These are phyloP conservation scores for Popillia japonica DNA, from an alignment of 1,140 invertebrate genomes.

Conservation along the genomic window DNA sequence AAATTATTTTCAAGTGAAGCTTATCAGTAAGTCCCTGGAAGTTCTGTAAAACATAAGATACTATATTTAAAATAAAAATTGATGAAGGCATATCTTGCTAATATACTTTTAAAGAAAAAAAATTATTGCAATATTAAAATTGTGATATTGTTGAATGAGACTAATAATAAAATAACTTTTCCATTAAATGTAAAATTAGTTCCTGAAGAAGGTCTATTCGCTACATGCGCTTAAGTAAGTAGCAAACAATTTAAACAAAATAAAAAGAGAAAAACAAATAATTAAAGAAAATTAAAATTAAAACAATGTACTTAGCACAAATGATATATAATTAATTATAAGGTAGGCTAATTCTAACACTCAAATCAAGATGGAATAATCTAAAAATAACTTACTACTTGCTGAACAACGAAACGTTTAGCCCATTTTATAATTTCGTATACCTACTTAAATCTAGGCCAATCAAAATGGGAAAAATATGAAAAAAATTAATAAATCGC, in stretches of 20 bases:
- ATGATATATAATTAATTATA: conserved; percentile 46
- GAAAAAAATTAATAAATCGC: not conserved
- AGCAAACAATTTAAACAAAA: conserved; percentile 38
- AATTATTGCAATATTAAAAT: conserved; percentile 61
- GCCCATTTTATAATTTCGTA: conserved; percentile 41
- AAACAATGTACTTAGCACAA: conserved; percentile 57
- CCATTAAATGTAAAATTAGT: conserved; percentile 58
- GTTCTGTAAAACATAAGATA: conserved; percentile 31
- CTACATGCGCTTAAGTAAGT: conserved; percentile 25
- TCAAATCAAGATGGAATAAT: conserved; percentile 37
- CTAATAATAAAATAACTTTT: conserved; percentile 57
- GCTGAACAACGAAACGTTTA: conserved; percentile 51
- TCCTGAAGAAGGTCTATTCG: conserved; percentile 53
- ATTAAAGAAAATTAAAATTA: conserved; percentile 40
- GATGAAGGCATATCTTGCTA: conserved; percentile 58
- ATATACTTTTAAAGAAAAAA: conserved; percentile 42
- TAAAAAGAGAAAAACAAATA: conserved; percentile 39
- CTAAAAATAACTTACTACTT: conserved; percentile 28
- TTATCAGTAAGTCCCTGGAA: conserved; percentile 18
- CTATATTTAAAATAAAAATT: conserved; percentile 30
- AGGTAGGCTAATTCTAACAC: conserved; percentile 47
- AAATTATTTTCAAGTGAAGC: conserved; percentile 34
- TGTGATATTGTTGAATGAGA: conserved; percentile 61
- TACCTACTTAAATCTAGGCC: conserved; percentile 28
- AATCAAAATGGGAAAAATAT: not conserved